Conservation (phyloP, 2,797 vertebrate species). For the Pangasius sanitwongsei region DNA sequence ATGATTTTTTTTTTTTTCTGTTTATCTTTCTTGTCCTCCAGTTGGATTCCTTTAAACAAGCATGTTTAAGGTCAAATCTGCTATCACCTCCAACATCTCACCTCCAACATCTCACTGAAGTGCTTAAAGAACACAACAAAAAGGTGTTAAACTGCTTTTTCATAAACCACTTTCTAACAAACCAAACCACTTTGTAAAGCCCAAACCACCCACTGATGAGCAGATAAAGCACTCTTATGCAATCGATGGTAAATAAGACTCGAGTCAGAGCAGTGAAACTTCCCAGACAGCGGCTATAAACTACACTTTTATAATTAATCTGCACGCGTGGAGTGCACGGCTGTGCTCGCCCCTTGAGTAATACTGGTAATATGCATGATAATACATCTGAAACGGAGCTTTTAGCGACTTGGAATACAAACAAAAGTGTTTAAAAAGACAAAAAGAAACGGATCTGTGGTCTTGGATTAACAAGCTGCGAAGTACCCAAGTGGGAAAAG, state of each 20-base stretch:
- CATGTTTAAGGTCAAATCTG: slow-evolving; percentile 19
- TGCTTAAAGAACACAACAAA: slow-evolving; percentile 17
- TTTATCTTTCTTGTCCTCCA: background rate
- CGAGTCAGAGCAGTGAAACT: slow-evolving; percentile 17
- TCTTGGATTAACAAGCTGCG: background rate
- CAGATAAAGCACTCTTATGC: slow-evolving; percentile 32
- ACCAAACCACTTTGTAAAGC: slow-evolving; percentile 26
- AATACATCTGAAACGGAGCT: slow-evolving; percentile 7
- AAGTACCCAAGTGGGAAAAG: background rate
- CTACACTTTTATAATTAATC: slow-evolving; percentile 43
- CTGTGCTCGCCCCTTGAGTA: background rate
- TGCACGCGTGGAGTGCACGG: background rate
- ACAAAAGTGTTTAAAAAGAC: background rate
- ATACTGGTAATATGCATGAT: slow-evolving; percentile 18
- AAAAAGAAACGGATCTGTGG: background rate
- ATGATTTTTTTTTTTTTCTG: background rate
- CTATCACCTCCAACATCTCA: background rate
- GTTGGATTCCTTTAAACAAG: background rate
- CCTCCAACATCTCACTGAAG: background rate
- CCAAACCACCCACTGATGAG: slow-evolving; percentile 41
- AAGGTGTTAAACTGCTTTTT: slow-evolving; percentile 13
- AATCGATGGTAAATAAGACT: slow-evolving; percentile 39
- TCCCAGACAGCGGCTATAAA: slow-evolving; percentile 31
- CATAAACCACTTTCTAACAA: slow-evolving; percentile 18
- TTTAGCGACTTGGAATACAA: background rate